Base-by-base conservation (phyloP, 2,113 vertebrate species). In the Nipponia nippon region DNA sequence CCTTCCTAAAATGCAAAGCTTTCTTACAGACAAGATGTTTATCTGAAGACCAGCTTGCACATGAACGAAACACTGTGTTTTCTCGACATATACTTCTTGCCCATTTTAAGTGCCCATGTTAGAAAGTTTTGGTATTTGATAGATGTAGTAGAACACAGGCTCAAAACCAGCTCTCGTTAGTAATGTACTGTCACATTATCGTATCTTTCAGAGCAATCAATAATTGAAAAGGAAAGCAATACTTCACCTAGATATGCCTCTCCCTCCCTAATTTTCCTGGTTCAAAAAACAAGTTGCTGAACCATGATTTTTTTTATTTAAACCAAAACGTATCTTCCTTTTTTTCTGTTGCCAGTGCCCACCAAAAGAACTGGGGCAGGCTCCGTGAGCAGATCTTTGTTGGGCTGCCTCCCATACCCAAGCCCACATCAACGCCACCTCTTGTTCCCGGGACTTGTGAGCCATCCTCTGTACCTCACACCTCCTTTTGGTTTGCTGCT, bases 311-410 rank as follows among this genome's bases (percentile, higher is more conserved):
- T 58, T 29, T 11, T 0, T 32, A 42, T 78, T 63, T 36, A 71
- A 87, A 50, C 16, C 79, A 53, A 58, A 75, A 26, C 3, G 3
- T 16, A 56, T 44, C 18, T 29, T 69, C 40, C 12, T 42, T 17
- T 70, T 87, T 87, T 75, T 36, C 46, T 76, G 61, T 58, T 71
- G 52, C 26, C 63, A 67, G 32, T 2, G 1, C 14, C 6, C 12
- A 52, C 53, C 0, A 0, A 69, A 77, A 61, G 23, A 69, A 30
- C 0, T 0, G 40, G 7, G 5, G 2, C 30, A 78, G 34, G 32
- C 11, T 53, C 27, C 27, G n/a, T 0, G 27, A 71, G 58, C 44
- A 85, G 75, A 29, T 47, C 34, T 77, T 71, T 16, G 58, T 13
- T 46, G 49, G 44, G 44, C 58, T 85, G 44, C 17, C 29, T 83